Conservation (phyloP, 2,888 invertebrate species). For the Caenorhabditis becei region DNA sequence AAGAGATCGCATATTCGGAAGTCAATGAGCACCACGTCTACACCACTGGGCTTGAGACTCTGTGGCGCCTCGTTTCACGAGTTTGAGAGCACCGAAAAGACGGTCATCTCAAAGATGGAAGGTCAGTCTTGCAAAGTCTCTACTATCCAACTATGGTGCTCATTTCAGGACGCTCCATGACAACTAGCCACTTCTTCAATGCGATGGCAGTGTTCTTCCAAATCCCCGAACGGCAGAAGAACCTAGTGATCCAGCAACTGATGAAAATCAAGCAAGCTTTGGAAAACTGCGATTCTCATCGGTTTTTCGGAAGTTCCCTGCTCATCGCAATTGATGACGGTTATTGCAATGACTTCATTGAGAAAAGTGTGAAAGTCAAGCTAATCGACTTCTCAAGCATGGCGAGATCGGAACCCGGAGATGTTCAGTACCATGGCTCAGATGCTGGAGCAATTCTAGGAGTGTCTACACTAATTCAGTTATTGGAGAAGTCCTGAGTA, state of each 20-base stretch:
- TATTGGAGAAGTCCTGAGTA: neutral
- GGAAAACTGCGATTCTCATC: neutral
- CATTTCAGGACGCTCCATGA: conserved; percentile 31
- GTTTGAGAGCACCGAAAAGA: neutral
- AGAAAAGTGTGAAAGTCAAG: conserved; percentile 21
- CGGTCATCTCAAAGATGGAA: neutral
- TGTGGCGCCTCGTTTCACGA: conserved; percentile 23
- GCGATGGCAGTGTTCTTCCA: conserved; percentile 22
- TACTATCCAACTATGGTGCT: neutral
- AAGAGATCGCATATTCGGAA: conserved; percentile 12
- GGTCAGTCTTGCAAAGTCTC: neutral
- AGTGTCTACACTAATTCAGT: conserved; percentile 9
- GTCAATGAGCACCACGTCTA: conserved; percentile 8
- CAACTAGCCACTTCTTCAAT: neutral
- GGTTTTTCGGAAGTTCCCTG: conserved; percentile 43
- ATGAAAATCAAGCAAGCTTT: conserved; percentile 9
- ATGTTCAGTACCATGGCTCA: conserved; percentile 13
- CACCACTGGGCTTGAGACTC: neutral
- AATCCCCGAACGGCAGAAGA: neutral
- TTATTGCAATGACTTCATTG: neutral
- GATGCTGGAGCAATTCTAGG: conserved; percentile 24
- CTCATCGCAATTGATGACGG: conserved; percentile 28
- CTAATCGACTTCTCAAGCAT: conserved; percentile 49
- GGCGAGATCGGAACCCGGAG: conserved; percentile 20
- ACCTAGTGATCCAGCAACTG: neutral